Base-by-base conservation (phyloP, 2,888 invertebrate species). In the Reticulitermes lucifugus region DNA sequence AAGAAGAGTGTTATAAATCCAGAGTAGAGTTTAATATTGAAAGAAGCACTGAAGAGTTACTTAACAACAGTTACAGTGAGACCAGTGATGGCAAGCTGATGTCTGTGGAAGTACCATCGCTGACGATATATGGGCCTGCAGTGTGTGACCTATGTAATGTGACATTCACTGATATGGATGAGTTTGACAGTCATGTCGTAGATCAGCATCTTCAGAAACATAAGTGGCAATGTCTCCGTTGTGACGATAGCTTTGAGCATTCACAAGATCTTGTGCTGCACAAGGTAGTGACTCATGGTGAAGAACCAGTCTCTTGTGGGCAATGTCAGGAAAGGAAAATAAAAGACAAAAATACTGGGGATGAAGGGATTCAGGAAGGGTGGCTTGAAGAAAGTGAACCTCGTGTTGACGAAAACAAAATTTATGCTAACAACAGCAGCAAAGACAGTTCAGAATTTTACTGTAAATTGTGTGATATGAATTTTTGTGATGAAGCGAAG, bases 131-230 rank as follows among this genome's bases (percentile, higher is more conserved):
- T 79, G 85, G 85, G 7, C 85, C 89, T 29, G 87, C 87, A 79
- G 86, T 86, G n/a, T 89, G 89, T 80, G 88, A 89, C 77, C 60
- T 88, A 43, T 89, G 89, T 73, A 84, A 84, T 71, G 86, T 82
- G n/a, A 82, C 85, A 21, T 89, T 89, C 71, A 25, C 86, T 12
- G 87, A 89, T 55, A 86, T 87, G 85, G 85, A 87, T 59, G 81
- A 77, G 29, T 89, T 88, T 82, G 88, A 89, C 65, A 84, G 82
- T 4, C 89, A 89, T 80, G 84, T 88, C 9, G 88, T 87, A 84
- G 65, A 41, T n/a, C 75, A 73, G 25, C 88, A 89, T 85, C 77
- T 87, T 21, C 84, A 83, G 12, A 83, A 85, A 60, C n/a, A 46
- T 25, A 51, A 65, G 5, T 88, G 87, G 86, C 65, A 85, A 55